Base-by-base conservation (phyloP, 2,888 invertebrate species). In the Pecten maximus region DNA sequence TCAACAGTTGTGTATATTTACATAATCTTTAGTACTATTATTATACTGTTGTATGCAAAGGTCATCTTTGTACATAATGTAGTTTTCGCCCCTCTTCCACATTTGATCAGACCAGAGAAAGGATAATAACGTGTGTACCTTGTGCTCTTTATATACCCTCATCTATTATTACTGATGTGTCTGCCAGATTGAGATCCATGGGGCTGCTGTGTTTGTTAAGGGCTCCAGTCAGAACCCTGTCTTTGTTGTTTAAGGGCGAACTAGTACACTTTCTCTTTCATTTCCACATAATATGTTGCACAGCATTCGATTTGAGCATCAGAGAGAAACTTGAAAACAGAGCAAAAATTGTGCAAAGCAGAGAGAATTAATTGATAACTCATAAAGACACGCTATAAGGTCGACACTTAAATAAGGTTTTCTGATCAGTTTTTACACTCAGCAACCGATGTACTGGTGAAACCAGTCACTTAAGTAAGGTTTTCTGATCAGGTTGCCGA, bases 141-240 rank as follows among this genome's bases (percentile, higher is more conserved):
- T 60, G n/a, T 6, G 28, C n/a, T 28, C 60, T 60, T 28, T 60
- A 60, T 60, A 60, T 60, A n/a, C n/a, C 60, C 60, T 60, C 60
- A 60, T 60, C 60, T n/a, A 60, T 60, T 60, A 60, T 60, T 60
- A n/a, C 60, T 60, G 60, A 60, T 60, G 15, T 16, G 60, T 60
- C 60, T 60, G 60, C 60, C 60, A 60, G 60, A 60, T 60, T 60
- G 60, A 60, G 60, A 60, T 60, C n/a, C 60, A 60, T 60, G n/a
- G 60, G 28, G 60, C 60, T 28, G 28, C 60, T 15, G 28, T 60
- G 60, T 60, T 60, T 60, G 60, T 60, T 2, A 60, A 60, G 60
- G 60, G 60, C 60, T 28, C 60, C 16, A 6, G 60, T 60, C 60
- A 15, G 60, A 60, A 28, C 60, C 60, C 28, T 28, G 60, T 28